Evolutionary conservation across 2,113 vertebrate species (phyloP), one percentile per base, ranked within the genome.

Genomic region (Cyanoliseus patagonus): DNA sequence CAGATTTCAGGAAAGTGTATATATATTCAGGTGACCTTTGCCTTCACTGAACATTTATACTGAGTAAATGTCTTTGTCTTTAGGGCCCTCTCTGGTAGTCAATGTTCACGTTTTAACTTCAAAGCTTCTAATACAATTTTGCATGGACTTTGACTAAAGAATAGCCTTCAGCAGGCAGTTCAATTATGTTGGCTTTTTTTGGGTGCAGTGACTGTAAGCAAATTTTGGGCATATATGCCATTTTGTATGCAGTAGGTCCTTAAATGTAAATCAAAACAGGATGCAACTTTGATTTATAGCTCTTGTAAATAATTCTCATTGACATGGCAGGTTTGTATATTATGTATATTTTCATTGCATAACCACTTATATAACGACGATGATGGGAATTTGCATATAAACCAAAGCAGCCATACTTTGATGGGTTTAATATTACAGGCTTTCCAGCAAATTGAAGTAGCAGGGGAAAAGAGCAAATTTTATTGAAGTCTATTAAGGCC

Each of bases 101-200:
- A 84, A 0, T 75, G 80, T 62, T 84, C 90, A 53, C 76, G 37
- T 85, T 94, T 94, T 73, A 89, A 85, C 92, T 93, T 95, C 77
- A 91, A 85, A 94, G 81, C 63, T 91, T 87, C 67, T 94, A 83
- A 91, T 61, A 94, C 63, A 51, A 94, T 94, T 95, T 96, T 89
- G 73, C 83, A 91, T 87, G 88, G 84, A 49, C 49, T 96, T 74
- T 96, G 91, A 62, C 49, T 88, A 75, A 95, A 87, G 86, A 68
- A 86, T 73, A 78, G 91, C 95, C 95, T 94, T 96, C 91, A 94
- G 92, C 86, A 80, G 70, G 53, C 74, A 63, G 57, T 15, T 80
- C 73, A 69, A 9, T 66, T 95, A 53, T 62, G 64, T 33, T 42
- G 31, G 7, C 17, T 81, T 86, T 76, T 80, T 51, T 12, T 42